Conservation (phyloP, 2,797 vertebrate genomes). For the Lycodopsis pacificus region DNA sequence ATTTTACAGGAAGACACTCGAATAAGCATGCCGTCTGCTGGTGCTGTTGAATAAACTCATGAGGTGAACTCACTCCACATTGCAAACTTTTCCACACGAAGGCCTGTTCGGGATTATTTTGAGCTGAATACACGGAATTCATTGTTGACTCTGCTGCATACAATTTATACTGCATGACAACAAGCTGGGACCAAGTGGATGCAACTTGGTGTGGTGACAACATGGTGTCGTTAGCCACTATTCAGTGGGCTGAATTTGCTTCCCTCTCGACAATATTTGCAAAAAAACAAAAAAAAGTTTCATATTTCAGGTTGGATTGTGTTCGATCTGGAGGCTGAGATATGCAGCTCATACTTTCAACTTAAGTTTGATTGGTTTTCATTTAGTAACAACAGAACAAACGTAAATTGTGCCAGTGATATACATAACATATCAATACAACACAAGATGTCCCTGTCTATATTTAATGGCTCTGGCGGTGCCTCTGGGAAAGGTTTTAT, state of each 20-base stretch:
- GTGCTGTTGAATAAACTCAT: constrained; percentile 65
- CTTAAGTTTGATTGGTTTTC: neutral
- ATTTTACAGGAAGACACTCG: constrained; percentile 39
- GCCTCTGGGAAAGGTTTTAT: neutral
- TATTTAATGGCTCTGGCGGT: neutral
- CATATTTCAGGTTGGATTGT: constrained; percentile 53
- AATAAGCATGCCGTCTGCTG: constrained; percentile 44
- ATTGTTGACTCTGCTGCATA: constrained; percentile 63
- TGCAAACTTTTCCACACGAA: constrained; percentile 63
- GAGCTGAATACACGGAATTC: constrained; percentile 62
- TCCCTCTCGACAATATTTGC: constrained; percentile 55
- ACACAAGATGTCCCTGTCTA: neutral
- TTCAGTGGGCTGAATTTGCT: constrained; percentile 56
- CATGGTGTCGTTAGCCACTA: constrained; percentile 58
- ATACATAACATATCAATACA: neutral
- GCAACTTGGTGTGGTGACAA: constrained; percentile 53
- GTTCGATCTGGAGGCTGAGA: constrained; percentile 41
- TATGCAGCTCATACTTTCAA: constrained; percentile 34
- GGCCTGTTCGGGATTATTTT: constrained; percentile 66
- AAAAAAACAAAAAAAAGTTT: constrained; percentile 43
- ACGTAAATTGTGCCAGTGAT: neutral
- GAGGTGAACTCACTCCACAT: constrained; percentile 51
- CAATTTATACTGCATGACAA: constrained; percentile 62
- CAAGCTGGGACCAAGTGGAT: constrained; percentile 55
- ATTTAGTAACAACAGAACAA: neutral